These are phyloP conservation scores for Patella pellucida DNA, from an alignment of 2,888 invertebrate genomes.

Conservation along the genomic window DNA sequence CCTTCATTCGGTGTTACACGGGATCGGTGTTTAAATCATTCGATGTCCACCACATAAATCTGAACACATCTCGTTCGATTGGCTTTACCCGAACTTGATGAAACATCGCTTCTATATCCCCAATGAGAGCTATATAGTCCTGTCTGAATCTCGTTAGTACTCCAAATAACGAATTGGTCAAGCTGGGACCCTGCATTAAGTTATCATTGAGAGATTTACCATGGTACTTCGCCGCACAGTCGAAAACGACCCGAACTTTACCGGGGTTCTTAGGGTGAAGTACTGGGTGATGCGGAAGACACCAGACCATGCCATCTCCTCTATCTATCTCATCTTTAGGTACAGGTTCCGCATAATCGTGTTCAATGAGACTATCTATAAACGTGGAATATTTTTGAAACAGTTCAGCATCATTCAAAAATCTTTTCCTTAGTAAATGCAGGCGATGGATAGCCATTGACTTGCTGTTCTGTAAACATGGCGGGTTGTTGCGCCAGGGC, in stretches of 20 bases:
- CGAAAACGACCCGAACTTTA: background rate
- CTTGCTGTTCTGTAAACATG: background rate
- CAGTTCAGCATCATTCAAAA: background rate
- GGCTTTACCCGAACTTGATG: conserved; percentile 29
- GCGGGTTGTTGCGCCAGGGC: background rate
- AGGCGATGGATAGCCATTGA: background rate
- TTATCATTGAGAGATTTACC: background rate
- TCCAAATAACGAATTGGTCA: background rate
- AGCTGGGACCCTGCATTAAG: background rate
- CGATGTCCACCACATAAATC: background rate
- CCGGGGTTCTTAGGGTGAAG: background rate
- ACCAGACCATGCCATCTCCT: background rate
- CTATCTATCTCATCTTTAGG: background rate
- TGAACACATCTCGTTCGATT: conserved; percentile 28
- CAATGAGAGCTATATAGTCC: conserved; percentile 16
- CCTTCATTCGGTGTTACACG: conserved; percentile 20
- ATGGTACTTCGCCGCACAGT: background rate
- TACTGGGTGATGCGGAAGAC: background rate
- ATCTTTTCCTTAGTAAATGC: background rate
- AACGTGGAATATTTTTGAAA: background rate
- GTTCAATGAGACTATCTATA: background rate
- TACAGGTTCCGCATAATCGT: background rate
- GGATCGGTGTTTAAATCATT: conserved; percentile 14
- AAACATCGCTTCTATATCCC: conserved; percentile 38
- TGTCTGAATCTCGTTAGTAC: background rate